phyloP scores from a whole-genome alignment of 2,797 vertebrate species.

The Sciurus vulgaris region DNA sequence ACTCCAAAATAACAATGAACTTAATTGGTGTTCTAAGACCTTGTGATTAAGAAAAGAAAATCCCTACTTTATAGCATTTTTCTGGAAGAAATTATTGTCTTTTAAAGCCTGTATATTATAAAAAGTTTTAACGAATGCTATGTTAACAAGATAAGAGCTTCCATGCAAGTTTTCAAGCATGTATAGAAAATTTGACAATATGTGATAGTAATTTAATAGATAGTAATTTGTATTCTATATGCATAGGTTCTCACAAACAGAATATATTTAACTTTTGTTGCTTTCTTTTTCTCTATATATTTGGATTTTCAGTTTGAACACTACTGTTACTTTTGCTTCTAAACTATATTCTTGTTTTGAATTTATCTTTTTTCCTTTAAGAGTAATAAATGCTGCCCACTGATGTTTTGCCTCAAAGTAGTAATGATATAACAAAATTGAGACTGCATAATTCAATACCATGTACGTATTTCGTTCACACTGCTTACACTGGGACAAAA shows the following conservation, averaged over 20 bases:
- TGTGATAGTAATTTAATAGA: background rate
- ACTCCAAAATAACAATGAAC: background rate
- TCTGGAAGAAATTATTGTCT: background rate
- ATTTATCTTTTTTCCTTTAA: slow-evolving; percentile 19
- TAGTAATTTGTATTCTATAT: background rate
- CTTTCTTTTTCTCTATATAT: background rate
- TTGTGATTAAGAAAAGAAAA: background rate
- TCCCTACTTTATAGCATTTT: background rate
- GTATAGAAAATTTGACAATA: background rate
- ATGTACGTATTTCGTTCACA: background rate
- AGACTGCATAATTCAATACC: background rate
- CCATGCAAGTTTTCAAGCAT: background rate
- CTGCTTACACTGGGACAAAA: background rate
- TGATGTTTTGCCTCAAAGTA: background rate
- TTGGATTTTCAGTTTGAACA: background rate
- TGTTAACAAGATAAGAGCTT: background rate
- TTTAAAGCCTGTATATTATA: background rate
- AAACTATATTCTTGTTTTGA: background rate
- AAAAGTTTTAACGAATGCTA: background rate
- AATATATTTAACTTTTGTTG: background rate
- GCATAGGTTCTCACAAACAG: background rate
- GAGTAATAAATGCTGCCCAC: background rate
- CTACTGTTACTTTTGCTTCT: background rate
- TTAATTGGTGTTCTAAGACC: background rate
- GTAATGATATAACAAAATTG: background rate